A percentile compares a stretch with the other conserved stretches of the same genome.
Conservation (phyloP, 1,140 invertebrate genomes). For the Aradophagus sp. region DNA sequence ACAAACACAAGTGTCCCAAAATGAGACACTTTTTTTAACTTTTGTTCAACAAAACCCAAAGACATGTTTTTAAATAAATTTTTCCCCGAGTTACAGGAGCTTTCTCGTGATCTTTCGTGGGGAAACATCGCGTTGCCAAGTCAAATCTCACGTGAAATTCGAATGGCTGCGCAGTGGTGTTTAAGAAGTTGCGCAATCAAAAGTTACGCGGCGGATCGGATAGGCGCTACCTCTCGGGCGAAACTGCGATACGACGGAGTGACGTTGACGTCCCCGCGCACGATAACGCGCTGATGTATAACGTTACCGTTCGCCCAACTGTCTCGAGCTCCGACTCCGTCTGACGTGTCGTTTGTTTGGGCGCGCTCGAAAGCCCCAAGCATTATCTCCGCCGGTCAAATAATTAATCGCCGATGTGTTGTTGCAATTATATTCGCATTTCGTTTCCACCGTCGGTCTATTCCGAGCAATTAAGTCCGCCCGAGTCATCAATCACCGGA, state of each 20-base stretch:
- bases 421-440: constrained; percentile 36
- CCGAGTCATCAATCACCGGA: constrained; percentile 33
- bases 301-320: constrained; percentile 41
- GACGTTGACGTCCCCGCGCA: constrained; percentile 45
- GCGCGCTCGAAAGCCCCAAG: constrained; percentile 16
- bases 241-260: constrained; percentile 20
- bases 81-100: no score
- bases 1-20: no score
- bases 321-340: constrained; percentile 35
- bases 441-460: constrained; percentile 17
- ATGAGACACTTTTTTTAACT: no score
- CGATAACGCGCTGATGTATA: constrained; percentile 45
- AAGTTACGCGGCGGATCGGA: constrained; percentile 3
- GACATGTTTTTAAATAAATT: constrained; percentile 1
- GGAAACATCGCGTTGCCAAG: no score
- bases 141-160: no score
- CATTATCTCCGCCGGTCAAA: constrained; percentile 37
- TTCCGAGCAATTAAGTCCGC: constrained; percentile 33
- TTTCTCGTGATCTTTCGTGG: no score
- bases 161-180: no score
- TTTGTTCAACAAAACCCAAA: no score
- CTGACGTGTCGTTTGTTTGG: constrained; percentile 52
- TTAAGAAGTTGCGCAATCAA: no score
- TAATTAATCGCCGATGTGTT: constrained; percentile 43
- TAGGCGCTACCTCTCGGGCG: constrained; percentile 22